A percentile compares a stretch with the other conserved stretches of the same genome.
phyloP scores from a whole-genome alignment of 2,113 vertebrate species.

The Bujurquina vittata region DNA sequence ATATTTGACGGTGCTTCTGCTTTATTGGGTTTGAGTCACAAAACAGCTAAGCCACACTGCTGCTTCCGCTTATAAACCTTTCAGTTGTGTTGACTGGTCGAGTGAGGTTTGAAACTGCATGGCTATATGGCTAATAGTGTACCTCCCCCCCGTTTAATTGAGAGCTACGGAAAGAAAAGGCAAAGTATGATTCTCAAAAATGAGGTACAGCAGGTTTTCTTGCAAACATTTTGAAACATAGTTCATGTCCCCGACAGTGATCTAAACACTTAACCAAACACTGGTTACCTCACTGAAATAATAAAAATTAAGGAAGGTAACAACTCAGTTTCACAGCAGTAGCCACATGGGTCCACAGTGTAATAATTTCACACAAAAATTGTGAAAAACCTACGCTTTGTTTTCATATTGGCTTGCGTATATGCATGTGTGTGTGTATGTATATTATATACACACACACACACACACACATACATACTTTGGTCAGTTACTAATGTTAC shows the following conservation, averaged over 20 bases:
- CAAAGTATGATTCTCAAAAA: neutral
- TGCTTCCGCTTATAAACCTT: neutral
- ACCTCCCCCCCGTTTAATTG: neutral
- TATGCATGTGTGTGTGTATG: too few species aligned
- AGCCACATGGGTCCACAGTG: neutral
- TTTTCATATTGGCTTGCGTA: neutral
- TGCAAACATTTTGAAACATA: neutral
- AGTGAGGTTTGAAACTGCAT: neutral
- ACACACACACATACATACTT: neutral
- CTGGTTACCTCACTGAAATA: neutral
- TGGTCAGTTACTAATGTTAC: neutral
- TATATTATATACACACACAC: too few species aligned
- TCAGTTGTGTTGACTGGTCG: neutral
- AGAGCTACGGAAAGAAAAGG: constrained; percentile 24
- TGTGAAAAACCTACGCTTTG: neutral
- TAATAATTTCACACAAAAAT: neutral
- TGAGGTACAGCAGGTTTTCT: constrained; percentile 8
- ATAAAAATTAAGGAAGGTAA: neutral
- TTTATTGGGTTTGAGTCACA: constrained; percentile 56
- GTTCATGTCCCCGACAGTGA: neutral
- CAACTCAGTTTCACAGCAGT: neutral
- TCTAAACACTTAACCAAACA: neutral
- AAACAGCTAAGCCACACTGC: constrained; percentile 32
- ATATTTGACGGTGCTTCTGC: constrained; percentile 19
- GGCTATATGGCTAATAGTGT: neutral